A percentile compares a stretch with the other conserved stretches of the same genome.
Conservation (phyloP, 1,140 invertebrate genomes). For the Cephus cinctus region DNA sequence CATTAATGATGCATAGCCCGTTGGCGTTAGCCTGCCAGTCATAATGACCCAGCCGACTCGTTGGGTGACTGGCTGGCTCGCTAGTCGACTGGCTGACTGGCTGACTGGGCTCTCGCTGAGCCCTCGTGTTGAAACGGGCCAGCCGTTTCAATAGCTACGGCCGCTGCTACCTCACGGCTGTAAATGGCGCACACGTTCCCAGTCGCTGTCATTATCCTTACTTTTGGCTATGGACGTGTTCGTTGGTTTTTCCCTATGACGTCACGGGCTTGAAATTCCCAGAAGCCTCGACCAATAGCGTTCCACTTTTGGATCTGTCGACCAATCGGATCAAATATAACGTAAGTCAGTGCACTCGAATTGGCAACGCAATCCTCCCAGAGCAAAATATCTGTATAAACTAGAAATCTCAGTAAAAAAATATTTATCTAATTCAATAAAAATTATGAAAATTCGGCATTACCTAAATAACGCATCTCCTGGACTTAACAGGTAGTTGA, state of each 20-base stretch:
- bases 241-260: no score
- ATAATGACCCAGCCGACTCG: conserved; percentile 37
- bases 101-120: conserved; percentile 7
- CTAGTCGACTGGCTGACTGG: conserved; percentile 20
- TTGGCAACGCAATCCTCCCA: neutral
- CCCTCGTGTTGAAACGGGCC: conserved; percentile 33
- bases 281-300: no score
- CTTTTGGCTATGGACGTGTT: conserved; percentile 24
- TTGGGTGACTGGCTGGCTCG: conserved; percentile 21
- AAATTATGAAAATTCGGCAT: no score
- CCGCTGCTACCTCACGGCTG: conserved; percentile 19
- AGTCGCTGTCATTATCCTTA: conserved; percentile 37
- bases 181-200: conserved; percentile 29
- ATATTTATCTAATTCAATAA: no score
- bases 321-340: no score
- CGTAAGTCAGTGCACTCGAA: no score
- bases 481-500: neutral
- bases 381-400: no score
- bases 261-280: no score
- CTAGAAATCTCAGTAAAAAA: no score
- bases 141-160: conserved; percentile 28
- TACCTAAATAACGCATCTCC: no score
- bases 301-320: no score
- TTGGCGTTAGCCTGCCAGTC: conserved; percentile 39
- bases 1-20: conserved; percentile 44